Conservation (phyloP, 2,113 vertebrate species). For the Heterocephalus glaber region DNA sequence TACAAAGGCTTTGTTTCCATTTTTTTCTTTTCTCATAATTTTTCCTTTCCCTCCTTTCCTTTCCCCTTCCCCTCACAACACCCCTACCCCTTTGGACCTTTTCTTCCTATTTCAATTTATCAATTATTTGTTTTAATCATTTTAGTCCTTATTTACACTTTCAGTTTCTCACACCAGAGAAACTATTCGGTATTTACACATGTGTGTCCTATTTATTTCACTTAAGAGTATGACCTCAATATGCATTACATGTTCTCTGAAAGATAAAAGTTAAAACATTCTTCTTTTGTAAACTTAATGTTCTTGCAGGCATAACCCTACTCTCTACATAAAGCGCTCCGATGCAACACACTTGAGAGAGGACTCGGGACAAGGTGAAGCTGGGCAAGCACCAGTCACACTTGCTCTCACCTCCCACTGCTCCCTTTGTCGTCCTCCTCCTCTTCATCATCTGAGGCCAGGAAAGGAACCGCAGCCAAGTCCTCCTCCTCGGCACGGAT, state of each 20-base stretch:
- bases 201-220: too few species aligned
- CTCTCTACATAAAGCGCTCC: not conserved
- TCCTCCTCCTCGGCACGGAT: constrained; percentile 97
- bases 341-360: not conserved
- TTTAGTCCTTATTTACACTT: too few species aligned
- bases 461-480: constrained; percentile 95
- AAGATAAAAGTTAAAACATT: not conserved
- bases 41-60: too few species aligned
- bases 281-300: not conserved
- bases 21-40: too few species aligned
- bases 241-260: not conserved
- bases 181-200: too few species aligned
- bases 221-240: too few species aligned
- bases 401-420: constrained; percentile 90
- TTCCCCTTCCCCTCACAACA: too few species aligned
- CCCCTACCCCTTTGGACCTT: too few species aligned
- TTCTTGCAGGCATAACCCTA: not conserved
- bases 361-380: not conserved
- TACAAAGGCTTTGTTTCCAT: too few species aligned
- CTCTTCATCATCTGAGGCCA: constrained; percentile 98
- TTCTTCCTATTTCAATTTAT: too few species aligned
- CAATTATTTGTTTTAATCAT: too few species aligned
- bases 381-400: not conserved
- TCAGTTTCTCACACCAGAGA: too few species aligned
- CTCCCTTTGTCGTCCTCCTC: constrained; percentile 97